These are phyloP conservation scores for Enteromius afrohamiltoni DNA, from an alignment of 2,797 vertebrate genomes.

Conservation along the genomic window DNA sequence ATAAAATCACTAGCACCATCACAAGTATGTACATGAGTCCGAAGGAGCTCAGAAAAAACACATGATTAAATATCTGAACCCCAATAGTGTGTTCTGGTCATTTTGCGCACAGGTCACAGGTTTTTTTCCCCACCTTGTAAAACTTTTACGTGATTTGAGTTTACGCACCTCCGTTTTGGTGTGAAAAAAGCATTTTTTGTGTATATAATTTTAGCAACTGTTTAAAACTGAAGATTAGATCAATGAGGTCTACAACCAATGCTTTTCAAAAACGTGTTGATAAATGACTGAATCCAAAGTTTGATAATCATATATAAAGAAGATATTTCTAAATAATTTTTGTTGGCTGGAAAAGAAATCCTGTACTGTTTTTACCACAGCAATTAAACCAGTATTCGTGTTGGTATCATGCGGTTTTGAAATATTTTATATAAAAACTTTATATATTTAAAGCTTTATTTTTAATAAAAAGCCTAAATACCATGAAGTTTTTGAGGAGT, in stretches of 20 bases:
- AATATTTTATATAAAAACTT: not conserved
- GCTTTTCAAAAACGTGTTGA: not conserved
- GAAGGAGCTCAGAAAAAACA: not conserved
- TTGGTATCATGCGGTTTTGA: not conserved
- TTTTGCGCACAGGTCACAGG: not conserved
- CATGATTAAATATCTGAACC: not conserved
- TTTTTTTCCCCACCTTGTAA: not conserved
- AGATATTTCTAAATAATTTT: not conserved
- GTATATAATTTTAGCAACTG: not conserved
- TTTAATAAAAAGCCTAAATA: not conserved
- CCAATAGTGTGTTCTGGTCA: not conserved
- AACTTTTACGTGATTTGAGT: not conserved
- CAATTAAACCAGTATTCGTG: not conserved
- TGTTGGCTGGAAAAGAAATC: not conserved
- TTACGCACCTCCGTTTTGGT: not conserved
- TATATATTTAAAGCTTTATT: too few species aligned
- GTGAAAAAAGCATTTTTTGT: not conserved
- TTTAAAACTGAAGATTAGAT: not conserved
- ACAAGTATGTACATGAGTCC: not conserved
- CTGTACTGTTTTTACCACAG: not conserved
- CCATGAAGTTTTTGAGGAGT: not conserved
- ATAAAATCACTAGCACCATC: conserved; percentile 8
- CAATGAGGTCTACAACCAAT: not conserved
- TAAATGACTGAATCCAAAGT: too few species aligned
- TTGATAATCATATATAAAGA: too few species aligned